Conservation (phyloP, 2,797 vertebrate species). For the Leucoraja ocellata region DNA sequence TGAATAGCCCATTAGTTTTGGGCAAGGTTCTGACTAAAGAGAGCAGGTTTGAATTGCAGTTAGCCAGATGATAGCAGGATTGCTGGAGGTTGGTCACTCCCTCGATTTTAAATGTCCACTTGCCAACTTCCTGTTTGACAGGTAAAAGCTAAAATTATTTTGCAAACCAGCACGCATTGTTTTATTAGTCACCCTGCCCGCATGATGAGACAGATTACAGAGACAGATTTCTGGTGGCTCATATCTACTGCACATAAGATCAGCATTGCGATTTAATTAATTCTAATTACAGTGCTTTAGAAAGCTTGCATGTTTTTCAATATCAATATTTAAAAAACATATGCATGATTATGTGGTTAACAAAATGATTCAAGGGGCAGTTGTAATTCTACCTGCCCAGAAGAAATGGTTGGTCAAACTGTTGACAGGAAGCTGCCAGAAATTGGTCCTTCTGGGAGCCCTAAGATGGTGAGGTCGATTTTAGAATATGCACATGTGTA, state of each 20-base stretch:
- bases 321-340: background rate
- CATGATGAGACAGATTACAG: background rate
- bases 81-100: background rate
- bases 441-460: background rate
- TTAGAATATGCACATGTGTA: background rate
- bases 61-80: background rate
- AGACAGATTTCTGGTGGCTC: background rate
- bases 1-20: background rate
- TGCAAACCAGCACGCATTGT: background rate
- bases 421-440: background rate
- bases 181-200: background rate
- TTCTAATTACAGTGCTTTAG: background rate
- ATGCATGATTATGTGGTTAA: conserved; percentile 12
- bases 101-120: background rate
- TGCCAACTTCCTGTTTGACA: background rate
- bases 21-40: background rate
- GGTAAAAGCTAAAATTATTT: background rate
- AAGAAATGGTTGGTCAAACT: background rate
- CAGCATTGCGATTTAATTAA: background rate
- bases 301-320: background rate
- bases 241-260: background rate
- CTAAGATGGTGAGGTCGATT: background rate
- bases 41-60: background rate
- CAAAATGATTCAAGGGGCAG: background rate
- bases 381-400: background rate